A percentile compares a stretch with the other conserved stretches of the same genome.
phyloP scores from a whole-genome alignment of 2,888 invertebrate genomes.

The Drosophila lutescens region DNA sequence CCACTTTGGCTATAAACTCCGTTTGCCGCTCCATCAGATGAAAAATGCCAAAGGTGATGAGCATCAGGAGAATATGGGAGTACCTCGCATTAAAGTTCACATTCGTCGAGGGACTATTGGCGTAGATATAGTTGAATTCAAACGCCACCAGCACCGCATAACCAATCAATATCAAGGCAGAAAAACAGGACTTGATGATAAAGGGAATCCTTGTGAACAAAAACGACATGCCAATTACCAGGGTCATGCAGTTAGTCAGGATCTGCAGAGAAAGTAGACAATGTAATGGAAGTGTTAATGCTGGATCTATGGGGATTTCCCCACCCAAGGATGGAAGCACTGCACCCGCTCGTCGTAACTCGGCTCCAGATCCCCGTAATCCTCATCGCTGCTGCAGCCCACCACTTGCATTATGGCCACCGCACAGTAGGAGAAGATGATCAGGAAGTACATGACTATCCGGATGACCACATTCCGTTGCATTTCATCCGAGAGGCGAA shows the following conservation, averaged over 20 bases:
- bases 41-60: constrained; percentile 90
- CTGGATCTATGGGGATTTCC: constrained; percentile 6
- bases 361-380: constrained; percentile 14
- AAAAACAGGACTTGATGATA: constrained; percentile 91
- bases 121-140: constrained; percentile 86
- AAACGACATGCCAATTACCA: constrained; percentile 88
- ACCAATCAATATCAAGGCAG: constrained; percentile 87
- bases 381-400: constrained; percentile 53
- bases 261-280: constrained; percentile 64
- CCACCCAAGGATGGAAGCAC: constrained; percentile 84
- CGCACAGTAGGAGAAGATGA: constrained; percentile 87
- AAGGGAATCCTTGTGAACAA: constrained; percentile 94
- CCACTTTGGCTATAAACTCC: constrained; percentile 94
- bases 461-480: constrained; percentile 88
- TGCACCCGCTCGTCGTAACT: constrained; percentile 52
- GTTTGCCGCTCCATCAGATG: constrained; percentile 95
- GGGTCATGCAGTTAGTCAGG: constrained; percentile 86
- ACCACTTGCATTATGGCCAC: constrained; percentile 81
- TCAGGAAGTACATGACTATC: constrained; percentile 88
- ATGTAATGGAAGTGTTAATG: not conserved
- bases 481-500: constrained; percentile 87
- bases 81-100: constrained; percentile 88
- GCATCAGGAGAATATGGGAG: constrained; percentile 90
- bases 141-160: constrained; percentile 90
- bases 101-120: constrained; percentile 89